phyloP scores from a whole-genome alignment of 2,797 vertebrate genomes.

The Antrozous pallidus region DNA sequence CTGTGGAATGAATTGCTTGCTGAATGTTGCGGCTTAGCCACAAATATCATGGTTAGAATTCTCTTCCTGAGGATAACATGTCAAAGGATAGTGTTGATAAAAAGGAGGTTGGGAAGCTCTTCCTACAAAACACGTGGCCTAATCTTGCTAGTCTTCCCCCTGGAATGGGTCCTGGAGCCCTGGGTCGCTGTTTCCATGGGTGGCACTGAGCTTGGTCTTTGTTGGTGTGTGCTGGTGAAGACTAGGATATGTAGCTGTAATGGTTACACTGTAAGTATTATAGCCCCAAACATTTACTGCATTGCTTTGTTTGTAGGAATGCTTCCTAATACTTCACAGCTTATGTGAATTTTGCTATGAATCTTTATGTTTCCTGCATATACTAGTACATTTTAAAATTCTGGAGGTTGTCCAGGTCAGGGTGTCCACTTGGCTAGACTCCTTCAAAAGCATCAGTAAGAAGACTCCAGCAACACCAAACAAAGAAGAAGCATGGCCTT shows the following conservation, averaged over 20 bases:
- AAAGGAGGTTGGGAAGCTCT: background rate
- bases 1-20: background rate
- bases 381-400: background rate
- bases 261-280: background rate
- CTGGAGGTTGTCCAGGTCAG: background rate
- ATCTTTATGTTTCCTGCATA: background rate
- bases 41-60: background rate
- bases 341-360: background rate
- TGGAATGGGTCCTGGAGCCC: background rate
- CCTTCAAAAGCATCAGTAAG: background rate
- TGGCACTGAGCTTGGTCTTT: accelerated
- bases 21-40: background rate
- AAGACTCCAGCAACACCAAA: background rate
- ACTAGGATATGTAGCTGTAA: background rate
- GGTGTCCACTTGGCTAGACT: background rate
- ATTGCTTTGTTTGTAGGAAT: background rate
- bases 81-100: background rate
- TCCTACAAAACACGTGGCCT: conserved; percentile 17
- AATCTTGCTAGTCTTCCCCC: background rate
- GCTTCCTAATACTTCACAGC: background rate
- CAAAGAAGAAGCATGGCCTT: background rate
- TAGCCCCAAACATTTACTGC: background rate
- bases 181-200: background rate
- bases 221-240: background rate
- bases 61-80: background rate